These are phyloP conservation scores for Chaenogobius annularis DNA, from an alignment of 2,113 vertebrate species.

Conservation along the genomic window DNA sequence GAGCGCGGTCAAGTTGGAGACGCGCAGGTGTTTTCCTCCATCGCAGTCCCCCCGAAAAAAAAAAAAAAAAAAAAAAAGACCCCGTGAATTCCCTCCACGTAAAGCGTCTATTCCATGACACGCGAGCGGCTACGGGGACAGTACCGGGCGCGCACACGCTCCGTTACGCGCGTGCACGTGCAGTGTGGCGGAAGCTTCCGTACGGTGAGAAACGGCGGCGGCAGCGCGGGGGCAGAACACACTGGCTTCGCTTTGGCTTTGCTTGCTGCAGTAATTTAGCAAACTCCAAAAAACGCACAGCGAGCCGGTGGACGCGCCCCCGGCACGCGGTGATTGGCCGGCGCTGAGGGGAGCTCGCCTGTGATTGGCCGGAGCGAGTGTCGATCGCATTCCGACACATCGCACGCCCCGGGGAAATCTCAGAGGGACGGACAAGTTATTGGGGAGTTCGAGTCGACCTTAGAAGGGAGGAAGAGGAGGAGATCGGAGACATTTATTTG, in stretches of 20 bases:
- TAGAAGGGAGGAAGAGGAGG: neutral
- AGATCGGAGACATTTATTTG: neutral
- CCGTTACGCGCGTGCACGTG: neutral
- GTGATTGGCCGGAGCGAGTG: slow-evolving; percentile 71
- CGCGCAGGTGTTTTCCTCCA: slow-evolving; percentile 61
- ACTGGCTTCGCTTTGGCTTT: slow-evolving; percentile 68
- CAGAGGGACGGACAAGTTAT: slow-evolving; percentile 24
- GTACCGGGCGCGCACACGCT: slow-evolving; percentile 20
- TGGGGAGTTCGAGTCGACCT: slow-evolving; percentile 23
- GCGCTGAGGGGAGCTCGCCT: neutral
- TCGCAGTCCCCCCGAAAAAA: slow-evolving; percentile 28
- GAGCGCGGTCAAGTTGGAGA: slow-evolving; percentile 74
- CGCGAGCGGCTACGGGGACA: slow-evolving; percentile 14
- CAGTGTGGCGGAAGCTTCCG: slow-evolving; percentile 32
- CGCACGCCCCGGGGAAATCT: slow-evolving; percentile 5
- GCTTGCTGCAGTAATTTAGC: slow-evolving; percentile 99
- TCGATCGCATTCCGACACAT: slow-evolving; percentile 54
- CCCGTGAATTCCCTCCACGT: slow-evolving; percentile 53
- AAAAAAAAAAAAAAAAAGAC: slow-evolving; percentile 1
- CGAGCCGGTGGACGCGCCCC: slow-evolving; percentile 84
- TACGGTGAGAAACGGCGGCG: slow-evolving; percentile 18
- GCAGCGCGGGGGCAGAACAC: slow-evolving; percentile 43
- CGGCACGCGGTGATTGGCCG: slow-evolving; percentile 81
- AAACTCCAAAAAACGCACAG: slow-evolving; percentile 85
- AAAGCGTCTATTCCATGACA: slow-evolving; percentile 68